phyloP scores from a whole-genome alignment of 2,113 vertebrate species.

The Ivindomyrus marchei region DNA sequence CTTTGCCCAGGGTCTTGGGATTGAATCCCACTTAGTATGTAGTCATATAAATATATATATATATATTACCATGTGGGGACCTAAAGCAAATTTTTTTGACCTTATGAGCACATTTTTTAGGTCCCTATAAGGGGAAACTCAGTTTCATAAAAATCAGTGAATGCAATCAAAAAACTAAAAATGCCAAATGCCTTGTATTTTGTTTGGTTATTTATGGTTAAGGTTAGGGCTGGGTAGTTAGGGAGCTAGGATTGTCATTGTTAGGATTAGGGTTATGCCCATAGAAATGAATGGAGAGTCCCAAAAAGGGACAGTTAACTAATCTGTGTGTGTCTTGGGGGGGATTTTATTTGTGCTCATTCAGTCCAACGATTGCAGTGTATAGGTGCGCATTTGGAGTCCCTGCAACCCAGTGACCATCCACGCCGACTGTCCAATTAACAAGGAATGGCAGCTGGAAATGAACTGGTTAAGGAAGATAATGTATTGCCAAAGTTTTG shows the following conservation, averaged over 20 bases:
- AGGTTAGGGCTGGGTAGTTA: not conserved
- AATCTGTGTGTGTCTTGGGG: not conserved
- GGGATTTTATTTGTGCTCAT: not conserved
- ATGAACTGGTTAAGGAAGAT: not conserved
- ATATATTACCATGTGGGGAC: not conserved
- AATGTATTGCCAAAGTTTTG: not conserved
- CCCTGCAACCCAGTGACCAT: not conserved
- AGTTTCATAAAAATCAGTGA: not conserved
- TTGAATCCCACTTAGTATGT: too few species aligned
- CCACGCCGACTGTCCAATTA: not conserved
- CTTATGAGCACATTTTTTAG: too few species aligned
- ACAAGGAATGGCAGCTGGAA: not conserved
- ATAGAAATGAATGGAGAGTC: not conserved
- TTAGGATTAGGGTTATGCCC: not conserved
- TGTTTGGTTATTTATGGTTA: not conserved
- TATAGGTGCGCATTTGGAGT: not conserved
- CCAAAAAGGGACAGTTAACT: not conserved
- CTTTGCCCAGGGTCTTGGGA: too few species aligned
- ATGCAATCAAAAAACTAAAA: not conserved
- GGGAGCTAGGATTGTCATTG: not conserved
- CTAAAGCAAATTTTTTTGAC: too few species aligned
- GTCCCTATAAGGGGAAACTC: too few species aligned
- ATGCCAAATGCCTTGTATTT: not conserved
- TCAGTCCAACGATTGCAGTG: not conserved
- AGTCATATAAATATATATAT: not conserved